Evolutionary conservation across 1,140 invertebrate species (phyloP).

Genomic region (Melitaea cinxia): DNA sequence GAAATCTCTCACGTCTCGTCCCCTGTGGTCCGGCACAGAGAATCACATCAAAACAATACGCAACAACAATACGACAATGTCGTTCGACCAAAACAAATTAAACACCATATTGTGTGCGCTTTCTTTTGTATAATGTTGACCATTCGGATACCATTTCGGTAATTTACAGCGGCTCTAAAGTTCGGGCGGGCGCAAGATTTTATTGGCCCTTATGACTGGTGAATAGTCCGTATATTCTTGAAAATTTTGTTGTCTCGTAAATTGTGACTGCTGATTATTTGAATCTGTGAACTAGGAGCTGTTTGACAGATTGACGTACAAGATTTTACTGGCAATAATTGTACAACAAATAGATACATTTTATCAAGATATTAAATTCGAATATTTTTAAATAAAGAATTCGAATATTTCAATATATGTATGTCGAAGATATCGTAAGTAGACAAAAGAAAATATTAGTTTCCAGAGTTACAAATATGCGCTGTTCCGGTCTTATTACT

Average conservation of each 20-base stretch:
- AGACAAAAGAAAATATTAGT: too few relatives aligned
- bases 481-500: too few relatives aligned
- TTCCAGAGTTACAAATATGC: too few relatives aligned
- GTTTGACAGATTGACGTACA: background rate
- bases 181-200: constrained; percentile 37
- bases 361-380: too few relatives aligned
- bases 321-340: background rate
- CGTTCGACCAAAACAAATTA: constrained; percentile 77
- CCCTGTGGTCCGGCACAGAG: constrained; percentile 50
- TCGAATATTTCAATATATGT: too few relatives aligned
- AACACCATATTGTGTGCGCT: constrained; percentile 48
- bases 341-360: too few relatives aligned
- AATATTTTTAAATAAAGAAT: too few relatives aligned
- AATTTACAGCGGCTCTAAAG: constrained; percentile 66
- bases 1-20: constrained; percentile 31
- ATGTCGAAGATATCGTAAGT: too few relatives aligned
- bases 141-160: constrained; percentile 54
- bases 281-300: background rate
- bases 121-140: constrained; percentile 55
- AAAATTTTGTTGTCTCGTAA: background rate
- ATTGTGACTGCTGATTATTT: constrained; percentile 3
- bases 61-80: constrained; percentile 58
- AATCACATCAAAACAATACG: constrained; percentile 56
- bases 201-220: constrained; percentile 20
- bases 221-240: constrained; percentile 9